These are phyloP conservation scores for Tribolium madens DNA, from an alignment of 1,140 invertebrate species.

Conservation along the genomic window DNA sequence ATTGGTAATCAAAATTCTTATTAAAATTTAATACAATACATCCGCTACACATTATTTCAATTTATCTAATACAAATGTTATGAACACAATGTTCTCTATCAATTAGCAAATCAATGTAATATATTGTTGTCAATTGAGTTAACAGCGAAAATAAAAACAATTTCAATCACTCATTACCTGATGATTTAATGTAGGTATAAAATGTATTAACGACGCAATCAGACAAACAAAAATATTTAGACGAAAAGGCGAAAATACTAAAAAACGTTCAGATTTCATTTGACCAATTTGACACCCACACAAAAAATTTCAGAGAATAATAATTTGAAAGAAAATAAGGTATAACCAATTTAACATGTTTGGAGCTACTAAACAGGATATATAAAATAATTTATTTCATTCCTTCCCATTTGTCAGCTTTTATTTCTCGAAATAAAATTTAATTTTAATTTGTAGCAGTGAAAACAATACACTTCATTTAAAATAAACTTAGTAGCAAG, in stretches of 20 bases:
- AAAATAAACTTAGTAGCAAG: neutral
- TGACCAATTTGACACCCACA: neutral
- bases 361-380: neutral
- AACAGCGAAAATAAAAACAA: neutral
- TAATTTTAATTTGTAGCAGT: constrained; percentile 7
- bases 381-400: constrained; percentile 12
- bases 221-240: neutral
- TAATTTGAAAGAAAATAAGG: neutral
- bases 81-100: neutral
- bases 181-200: neutral
- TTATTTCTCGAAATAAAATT: neutral
- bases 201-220: neutral
- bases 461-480: constrained; percentile 14
- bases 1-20: neutral
- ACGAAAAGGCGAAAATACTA: neutral
- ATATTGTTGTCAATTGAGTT: neutral
- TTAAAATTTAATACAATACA: neutral
- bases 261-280: neutral
- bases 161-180: neutral
- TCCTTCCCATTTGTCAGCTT: neutral
- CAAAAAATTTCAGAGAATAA: neutral
- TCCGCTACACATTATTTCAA: neutral
- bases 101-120: neutral
- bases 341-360: neutral
- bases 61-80: neutral